Evolutionary conservation across 1,140 invertebrate genomes (phyloP).

Genomic region (Ephestia elutella): DNA sequence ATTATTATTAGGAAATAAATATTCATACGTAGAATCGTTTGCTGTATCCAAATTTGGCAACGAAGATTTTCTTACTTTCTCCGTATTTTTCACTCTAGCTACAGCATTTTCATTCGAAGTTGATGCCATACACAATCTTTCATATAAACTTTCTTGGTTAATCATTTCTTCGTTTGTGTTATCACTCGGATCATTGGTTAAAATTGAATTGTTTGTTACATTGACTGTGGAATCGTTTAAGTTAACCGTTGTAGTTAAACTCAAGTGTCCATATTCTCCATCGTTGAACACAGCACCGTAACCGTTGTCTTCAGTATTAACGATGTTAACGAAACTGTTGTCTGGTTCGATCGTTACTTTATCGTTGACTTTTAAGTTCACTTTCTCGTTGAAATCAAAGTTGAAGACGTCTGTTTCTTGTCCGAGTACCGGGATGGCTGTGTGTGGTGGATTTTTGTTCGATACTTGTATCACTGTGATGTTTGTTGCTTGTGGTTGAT

Average conservation of each 20-base stretch:
- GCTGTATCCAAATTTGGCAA: conserved; percentile 49
- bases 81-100: conserved; percentile 32
- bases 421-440: conserved; percentile 55
- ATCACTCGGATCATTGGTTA: neutral
- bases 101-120: conserved; percentile 41
- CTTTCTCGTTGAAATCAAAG: conserved; percentile 49
- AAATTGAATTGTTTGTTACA: conserved; percentile 12
- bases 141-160: conserved; percentile 38
- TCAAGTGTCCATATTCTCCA: conserved; percentile 55
- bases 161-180: too few relatives aligned
- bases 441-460: conserved; percentile 51
- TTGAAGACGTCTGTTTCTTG: conserved; percentile 49
- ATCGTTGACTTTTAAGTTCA: conserved; percentile 7
- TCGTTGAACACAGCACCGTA: conserved; percentile 50
- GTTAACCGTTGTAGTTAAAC: conserved; percentile 57
- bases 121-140: conserved; percentile 55
- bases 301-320: conserved; percentile 37
- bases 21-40: conserved; percentile 50
- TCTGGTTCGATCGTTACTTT: conserved; percentile 16
- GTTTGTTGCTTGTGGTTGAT: conserved; percentile 35
- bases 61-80: conserved; percentile 53
- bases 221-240: conserved; percentile 22
- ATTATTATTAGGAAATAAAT: conserved; percentile 38
- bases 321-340: conserved; percentile 50
- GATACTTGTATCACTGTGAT: conserved; percentile 64